A percentile compares a stretch with the other conserved stretches of the same genome.
Conservation (phyloP, 1,140 invertebrate species). For the Lineus longissimus region DNA sequence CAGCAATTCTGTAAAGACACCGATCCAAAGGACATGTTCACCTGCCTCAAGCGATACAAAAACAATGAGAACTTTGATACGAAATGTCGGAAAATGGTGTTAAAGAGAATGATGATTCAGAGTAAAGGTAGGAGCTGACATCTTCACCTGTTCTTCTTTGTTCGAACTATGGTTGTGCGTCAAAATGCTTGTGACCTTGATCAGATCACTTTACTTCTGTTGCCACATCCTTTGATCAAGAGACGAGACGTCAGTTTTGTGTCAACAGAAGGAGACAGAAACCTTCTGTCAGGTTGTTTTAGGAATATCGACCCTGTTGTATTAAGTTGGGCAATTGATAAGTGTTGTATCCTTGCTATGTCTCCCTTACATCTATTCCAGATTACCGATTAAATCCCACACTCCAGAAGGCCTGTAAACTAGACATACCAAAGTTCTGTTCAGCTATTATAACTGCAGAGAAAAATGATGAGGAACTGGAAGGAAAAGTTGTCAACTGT, state of each 20-base stretch:
- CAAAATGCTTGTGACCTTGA: too few species aligned
- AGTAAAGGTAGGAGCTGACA: constrained; percentile 55
- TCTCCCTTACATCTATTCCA: constrained; percentile 41
- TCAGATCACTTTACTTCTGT: too few species aligned
- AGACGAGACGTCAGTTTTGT: too few species aligned
- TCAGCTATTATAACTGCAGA: constrained; percentile 47
- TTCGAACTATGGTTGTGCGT: too few species aligned
- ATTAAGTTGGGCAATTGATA: too few species aligned
- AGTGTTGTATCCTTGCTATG: too few species aligned
- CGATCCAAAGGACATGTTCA: constrained; percentile 42
- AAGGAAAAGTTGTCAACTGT: constrained; percentile 50
- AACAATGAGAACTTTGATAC: constrained; percentile 78
- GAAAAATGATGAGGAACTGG: constrained; percentile 40
- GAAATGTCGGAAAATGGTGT: constrained; percentile 79
- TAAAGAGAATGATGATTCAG: constrained; percentile 86
- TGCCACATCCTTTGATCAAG: too few species aligned
- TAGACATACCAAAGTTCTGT: constrained; percentile 73
- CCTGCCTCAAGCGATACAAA: constrained; percentile 67
- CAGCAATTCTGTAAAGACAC: constrained; percentile 44
- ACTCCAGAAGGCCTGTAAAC: constrained; percentile 72
- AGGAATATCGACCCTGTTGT: too few species aligned
- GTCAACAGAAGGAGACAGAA: too few species aligned
- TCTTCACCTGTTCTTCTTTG: too few species aligned
- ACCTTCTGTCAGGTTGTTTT: too few species aligned
- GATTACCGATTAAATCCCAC: constrained; percentile 90